These are phyloP conservation scores for Pseudococcus jackbeardsleyi DNA, from an alignment of 2,888 invertebrate genomes.

Conservation along the genomic window DNA sequence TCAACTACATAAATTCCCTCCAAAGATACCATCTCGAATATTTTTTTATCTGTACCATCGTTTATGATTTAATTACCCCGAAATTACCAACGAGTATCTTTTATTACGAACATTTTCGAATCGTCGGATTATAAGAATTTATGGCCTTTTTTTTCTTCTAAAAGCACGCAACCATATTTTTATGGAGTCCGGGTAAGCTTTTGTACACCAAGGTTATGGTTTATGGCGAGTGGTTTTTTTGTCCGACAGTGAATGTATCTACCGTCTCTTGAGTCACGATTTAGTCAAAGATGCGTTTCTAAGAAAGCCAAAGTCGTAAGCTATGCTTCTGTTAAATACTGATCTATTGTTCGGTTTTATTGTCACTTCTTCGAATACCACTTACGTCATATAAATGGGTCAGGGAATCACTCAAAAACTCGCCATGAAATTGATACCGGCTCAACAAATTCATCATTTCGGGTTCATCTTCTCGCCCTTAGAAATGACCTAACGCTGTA, in stretches of 20 bases:
- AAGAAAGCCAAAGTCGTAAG: not conserved
- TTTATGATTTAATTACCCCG: conserved; percentile 34
- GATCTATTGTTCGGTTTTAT: conserved; percentile 28
- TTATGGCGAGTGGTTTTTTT: not conserved
- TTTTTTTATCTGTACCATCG: conserved; percentile 27
- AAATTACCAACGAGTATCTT: not conserved
- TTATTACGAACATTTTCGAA: conserved; percentile 33
- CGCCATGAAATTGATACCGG: not conserved
- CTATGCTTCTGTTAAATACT: not conserved
- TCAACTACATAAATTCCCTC: not conserved
- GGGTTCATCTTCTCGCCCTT: not conserved
- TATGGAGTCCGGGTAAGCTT: conserved; percentile 1
- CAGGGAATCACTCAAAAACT: not conserved
- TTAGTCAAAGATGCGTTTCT: conserved; percentile 14
- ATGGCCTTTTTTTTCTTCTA: not conserved
- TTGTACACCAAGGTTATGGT: conserved; percentile 34
- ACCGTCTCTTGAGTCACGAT: not conserved
- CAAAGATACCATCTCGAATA: not conserved
- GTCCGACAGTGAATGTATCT: not conserved
- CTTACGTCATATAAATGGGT: conserved; percentile 1
- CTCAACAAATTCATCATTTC: not conserved
- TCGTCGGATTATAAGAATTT: not conserved
- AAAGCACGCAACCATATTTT: conserved; percentile 4
- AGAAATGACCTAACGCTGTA: not conserved
- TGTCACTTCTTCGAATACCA: conserved; percentile 20